Conservation (phyloP, 2,113 vertebrate species). For the Romanogobio albipinnatus region DNA sequence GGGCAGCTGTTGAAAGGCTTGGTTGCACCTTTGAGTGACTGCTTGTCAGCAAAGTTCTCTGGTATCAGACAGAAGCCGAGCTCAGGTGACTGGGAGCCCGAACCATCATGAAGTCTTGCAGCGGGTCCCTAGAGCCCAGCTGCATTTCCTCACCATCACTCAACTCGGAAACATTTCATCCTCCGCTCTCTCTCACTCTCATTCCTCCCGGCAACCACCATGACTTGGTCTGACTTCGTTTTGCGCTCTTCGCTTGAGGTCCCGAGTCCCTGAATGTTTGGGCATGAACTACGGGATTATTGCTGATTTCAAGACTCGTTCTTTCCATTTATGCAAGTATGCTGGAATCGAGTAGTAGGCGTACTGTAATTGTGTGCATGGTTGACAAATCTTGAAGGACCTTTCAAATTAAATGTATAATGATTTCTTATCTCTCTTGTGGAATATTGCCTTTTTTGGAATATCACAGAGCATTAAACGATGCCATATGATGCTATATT, state of each 20-base stretch:
- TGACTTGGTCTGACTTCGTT: slow-evolving; percentile 35
- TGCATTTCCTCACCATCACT: slow-evolving; percentile 58
- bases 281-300: slow-evolving; percentile 11
- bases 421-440: slow-evolving; percentile 16
- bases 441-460: slow-evolving; percentile 25
- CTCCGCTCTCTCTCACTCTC: slow-evolving; percentile 41
- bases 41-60: slow-evolving; percentile 73
- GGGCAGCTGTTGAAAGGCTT: slow-evolving; percentile 65
- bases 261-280: slow-evolving; percentile 36
- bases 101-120: slow-evolving; percentile 43
- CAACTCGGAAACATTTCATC: slow-evolving; percentile 57
- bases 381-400: slow-evolving; percentile 11
- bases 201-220: slow-evolving; percentile 32
- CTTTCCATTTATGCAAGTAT: neutral
- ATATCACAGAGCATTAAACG: slow-evolving; percentile 8
- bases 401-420: neutral
- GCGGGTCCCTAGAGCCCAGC: slow-evolving; percentile 43
- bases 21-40: slow-evolving; percentile 67
- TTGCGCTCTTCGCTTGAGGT: slow-evolving; percentile 39
- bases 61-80: slow-evolving; percentile 71
- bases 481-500: neutral
- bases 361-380: neutral
- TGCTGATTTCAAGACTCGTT: slow-evolving; percentile 31
- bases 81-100: slow-evolving; percentile 69
- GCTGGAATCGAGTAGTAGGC: neutral